A percentile compares a stretch with the other conserved stretches of the same genome.
Evolutionary conservation across 2,888 invertebrate genomes (phyloP).

Genomic region (Pyrrhia umbra): DNA sequence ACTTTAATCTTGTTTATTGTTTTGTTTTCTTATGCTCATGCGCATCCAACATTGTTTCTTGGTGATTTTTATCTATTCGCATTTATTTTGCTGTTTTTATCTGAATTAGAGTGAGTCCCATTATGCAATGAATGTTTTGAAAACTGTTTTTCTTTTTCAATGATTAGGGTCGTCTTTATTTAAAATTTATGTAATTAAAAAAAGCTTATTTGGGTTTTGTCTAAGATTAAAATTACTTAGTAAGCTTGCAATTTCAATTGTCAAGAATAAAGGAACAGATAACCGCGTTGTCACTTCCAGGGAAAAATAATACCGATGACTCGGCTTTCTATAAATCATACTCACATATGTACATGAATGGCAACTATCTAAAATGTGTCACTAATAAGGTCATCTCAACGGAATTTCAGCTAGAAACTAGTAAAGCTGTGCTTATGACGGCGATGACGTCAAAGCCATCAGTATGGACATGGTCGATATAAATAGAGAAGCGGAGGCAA

Average conservation of each 20-base stretch:
- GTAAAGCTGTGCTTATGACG: slow-evolving; percentile 6
- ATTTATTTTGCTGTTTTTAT: not conserved
- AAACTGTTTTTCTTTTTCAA: too few relatives aligned
- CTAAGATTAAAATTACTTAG: slow-evolving; percentile 22
- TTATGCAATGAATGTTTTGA: not conserved
- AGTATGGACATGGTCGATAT: not conserved
- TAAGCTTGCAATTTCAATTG: not conserved
- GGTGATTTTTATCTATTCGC: slow-evolving; percentile 1
- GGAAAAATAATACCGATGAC: slow-evolving; percentile 27
- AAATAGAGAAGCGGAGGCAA: not conserved
- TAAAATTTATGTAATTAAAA: too few relatives aligned
- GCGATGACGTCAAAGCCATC: slow-evolving; percentile 2
- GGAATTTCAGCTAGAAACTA: slow-evolving; percentile 2
- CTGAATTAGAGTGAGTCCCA: not conserved
- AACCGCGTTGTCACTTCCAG: slow-evolving; percentile 19
- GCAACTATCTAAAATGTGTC: slow-evolving; percentile 24
- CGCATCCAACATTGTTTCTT: slow-evolving; percentile 33
- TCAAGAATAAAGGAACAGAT: slow-evolving; percentile 16
- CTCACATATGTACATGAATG: not conserved
- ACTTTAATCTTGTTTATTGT: slow-evolving; percentile 58
- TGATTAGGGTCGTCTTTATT: too few relatives aligned
- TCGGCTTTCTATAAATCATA: slow-evolving; percentile 17
- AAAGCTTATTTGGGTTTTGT: too few relatives aligned
- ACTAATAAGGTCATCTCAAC: slow-evolving; percentile 7
- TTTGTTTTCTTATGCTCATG: slow-evolving; percentile 52